Evolutionary conservation across 2,113 vertebrate species (phyloP).

Genomic region (Pardalotus punctatus): DNA sequence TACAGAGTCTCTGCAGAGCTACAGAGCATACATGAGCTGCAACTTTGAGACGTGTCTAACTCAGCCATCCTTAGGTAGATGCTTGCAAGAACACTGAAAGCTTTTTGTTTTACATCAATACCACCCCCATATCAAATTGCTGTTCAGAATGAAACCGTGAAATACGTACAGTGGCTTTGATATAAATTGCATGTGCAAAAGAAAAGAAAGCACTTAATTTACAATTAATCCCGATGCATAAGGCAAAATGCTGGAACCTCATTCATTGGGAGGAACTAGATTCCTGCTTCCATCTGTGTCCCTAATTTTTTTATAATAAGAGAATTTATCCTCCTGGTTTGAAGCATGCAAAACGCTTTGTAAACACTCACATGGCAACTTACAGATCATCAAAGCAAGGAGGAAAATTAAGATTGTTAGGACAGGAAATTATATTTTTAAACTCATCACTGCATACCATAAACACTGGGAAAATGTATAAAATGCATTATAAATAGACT

Average conservation of each 20-base stretch:
- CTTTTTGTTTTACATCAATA: not conserved
- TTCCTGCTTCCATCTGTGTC: not conserved
- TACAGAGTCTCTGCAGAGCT: not conserved
- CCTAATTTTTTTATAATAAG: not conserved
- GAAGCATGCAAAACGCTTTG: not conserved
- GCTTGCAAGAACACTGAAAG: not conserved
- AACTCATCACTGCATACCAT: not conserved
- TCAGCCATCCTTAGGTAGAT: not conserved
- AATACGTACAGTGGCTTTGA: not conserved
- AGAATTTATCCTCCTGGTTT: not conserved
- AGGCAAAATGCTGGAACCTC: not conserved
- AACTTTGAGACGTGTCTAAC: not conserved
- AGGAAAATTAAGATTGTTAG: not conserved
- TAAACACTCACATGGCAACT: not conserved
- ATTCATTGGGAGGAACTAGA: not conserved
- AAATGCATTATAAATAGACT: constrained; percentile 21
- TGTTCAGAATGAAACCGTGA: not conserved
- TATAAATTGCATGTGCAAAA: not conserved
- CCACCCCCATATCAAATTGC: not conserved
- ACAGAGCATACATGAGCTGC: not conserved
- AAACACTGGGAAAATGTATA: constrained; percentile 7
- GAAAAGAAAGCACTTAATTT: not conserved
- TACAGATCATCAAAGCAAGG: not conserved
- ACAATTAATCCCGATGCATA: not conserved
- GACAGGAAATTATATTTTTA: constrained; percentile 20